phyloP scores from a whole-genome alignment of 1,140 invertebrate genomes.

The Achatina immaculata region DNA sequence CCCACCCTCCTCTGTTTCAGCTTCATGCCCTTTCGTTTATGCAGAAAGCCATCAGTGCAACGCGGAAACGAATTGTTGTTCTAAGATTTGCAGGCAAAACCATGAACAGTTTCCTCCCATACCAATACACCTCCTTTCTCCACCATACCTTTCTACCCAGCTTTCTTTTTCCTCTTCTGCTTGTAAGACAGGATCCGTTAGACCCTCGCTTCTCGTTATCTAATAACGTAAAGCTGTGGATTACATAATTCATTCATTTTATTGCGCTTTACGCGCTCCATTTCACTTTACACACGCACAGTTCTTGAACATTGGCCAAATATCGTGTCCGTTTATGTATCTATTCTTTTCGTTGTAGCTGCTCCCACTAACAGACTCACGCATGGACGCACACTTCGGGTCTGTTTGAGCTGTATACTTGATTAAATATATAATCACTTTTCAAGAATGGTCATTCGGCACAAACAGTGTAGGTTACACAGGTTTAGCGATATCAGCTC shows the following conservation, averaged over 20 bases:
- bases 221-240: background rate
- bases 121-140: background rate
- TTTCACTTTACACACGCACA: background rate
- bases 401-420: too few species aligned
- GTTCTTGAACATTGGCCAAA: background rate
- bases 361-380: conserved; percentile 19
- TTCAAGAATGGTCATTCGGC: too few species aligned
- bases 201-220: background rate
- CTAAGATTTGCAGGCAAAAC: background rate
- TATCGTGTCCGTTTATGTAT: too few species aligned
- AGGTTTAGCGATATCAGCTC: too few species aligned
- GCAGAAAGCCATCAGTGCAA: background rate
- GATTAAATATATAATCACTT: too few species aligned
- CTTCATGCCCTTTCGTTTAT: background rate
- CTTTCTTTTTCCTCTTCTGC: background rate
- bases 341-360: background rate
- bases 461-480: too few species aligned
- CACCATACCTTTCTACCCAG: background rate
- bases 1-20: background rate
- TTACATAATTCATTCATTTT: conserved; percentile 3
- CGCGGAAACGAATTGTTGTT: background rate
- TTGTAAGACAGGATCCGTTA: background rate
- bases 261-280: background rate
- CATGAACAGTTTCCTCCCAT: background rate
- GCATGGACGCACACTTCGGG: conserved; percentile 17